Evolutionary conservation across 2,888 invertebrate species (phyloP), one percentile per base, ranked within the genome.

Genomic region (Anagyrus pseudococci): DNA sequence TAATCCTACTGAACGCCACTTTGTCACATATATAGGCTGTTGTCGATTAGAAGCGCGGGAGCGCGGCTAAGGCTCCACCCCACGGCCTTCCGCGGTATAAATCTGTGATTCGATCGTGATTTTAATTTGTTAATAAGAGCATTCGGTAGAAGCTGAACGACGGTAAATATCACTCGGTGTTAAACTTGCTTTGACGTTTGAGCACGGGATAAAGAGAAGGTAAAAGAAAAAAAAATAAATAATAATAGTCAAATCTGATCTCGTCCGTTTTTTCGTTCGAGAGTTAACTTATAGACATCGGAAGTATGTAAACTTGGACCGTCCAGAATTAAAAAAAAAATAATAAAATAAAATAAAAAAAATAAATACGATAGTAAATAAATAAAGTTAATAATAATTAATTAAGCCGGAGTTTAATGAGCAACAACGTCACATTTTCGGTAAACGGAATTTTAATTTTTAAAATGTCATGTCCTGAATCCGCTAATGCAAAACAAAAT

Each of bases 141-240:
- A 71, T 70, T 68, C 69, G 67, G 26, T 71, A 70, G 66, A 66
- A 68, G 61, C 65, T 71, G 64, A 67, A 60, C 19, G 62, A 68
- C 50, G 64, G 67, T 47, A 65, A 67, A 60, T 67, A 68, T n/a
- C 62, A 64, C 44, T 59, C 41, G 44, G 49, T 58, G 67, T 64
- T 62, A 57, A n/a, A 46, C 41, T 58, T 62, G 52, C 48, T 57
- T 58, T 58, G 53, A 25, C 52, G 10, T 58, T 40, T 43, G 40
- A 57, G 25, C 13, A 29, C 29, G 29, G 4, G n/a, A n/a, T n/a
- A n/a, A n/a, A n/a, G n/a, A n/a, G n/a, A n/a, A n/a, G n/a, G n/a
- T n/a, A n/a, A n/a, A n/a, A n/a, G n/a, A n/a, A n/a, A 54, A 58
- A 55, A 50, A 7, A 48, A 44, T n/a, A 54, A 55, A 44, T 10